Evolutionary conservation across 2,888 invertebrate genomes (phyloP).

Genomic region (Dynastes grantii): DNA sequence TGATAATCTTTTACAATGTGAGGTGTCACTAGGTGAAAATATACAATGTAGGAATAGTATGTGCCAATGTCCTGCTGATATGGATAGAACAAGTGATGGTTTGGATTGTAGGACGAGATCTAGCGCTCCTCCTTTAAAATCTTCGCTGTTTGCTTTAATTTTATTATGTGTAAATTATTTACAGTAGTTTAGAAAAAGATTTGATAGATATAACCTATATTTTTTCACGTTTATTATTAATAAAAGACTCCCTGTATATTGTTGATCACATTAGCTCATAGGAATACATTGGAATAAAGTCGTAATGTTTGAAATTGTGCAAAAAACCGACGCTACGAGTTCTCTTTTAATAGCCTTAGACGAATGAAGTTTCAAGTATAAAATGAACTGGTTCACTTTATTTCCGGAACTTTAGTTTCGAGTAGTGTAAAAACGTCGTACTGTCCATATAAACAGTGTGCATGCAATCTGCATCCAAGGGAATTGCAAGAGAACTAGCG

Average conservation of each 20-base stretch:
- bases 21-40: constrained; percentile 29
- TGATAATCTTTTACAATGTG: constrained; percentile 34
- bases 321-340: constrained; percentile 8
- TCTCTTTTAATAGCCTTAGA: constrained; percentile 25
- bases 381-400: constrained; percentile 45
- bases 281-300: constrained; percentile 14
- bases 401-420: constrained; percentile 39
- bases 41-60: constrained; percentile 49
- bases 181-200: background rate
- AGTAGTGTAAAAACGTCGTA: constrained; percentile 38
- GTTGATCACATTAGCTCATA: background rate
- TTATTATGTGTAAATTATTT: background rate
- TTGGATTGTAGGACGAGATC: constrained; percentile 35
- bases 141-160: background rate
- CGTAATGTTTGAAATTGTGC: constrained; percentile 33
- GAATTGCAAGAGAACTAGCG: constrained; percentile 38
- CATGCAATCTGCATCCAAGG: constrained; percentile 27
- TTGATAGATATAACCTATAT: too few relatives aligned
- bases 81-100: constrained; percentile 37
- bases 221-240: background rate
- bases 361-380: constrained; percentile 37
- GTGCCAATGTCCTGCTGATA: constrained; percentile 49
- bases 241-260: background rate
- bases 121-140: background rate
- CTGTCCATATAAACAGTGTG: constrained; percentile 30